Conservation (phyloP, 1,140 invertebrate species). For the Pseudomyrmex cubaensis region DNA sequence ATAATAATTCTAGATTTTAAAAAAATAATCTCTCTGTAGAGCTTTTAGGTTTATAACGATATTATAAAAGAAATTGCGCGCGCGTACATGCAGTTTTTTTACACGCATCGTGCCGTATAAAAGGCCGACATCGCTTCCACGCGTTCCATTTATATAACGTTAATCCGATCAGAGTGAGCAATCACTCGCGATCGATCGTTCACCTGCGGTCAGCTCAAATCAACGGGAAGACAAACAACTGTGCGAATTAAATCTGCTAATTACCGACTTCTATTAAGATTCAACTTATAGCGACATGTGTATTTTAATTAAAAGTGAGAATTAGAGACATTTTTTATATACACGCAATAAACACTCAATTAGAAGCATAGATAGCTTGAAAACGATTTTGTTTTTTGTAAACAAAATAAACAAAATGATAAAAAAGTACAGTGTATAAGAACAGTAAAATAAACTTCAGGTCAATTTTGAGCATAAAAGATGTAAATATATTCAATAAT, state of each 20-base stretch:
- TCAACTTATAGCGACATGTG: conserved; percentile 1
- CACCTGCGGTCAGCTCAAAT: not conserved
- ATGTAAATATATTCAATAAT: no score
- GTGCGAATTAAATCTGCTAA: not conserved
- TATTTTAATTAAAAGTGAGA: not conserved
- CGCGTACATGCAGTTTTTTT: conserved; percentile 7
- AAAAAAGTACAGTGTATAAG: no score
- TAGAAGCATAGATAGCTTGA: no score
- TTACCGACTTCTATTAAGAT: conserved; percentile 7
- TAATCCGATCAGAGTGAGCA: conserved; percentile 24
- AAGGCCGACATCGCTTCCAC: not conserved
- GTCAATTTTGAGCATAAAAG: no score
- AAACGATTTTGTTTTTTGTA: no score
- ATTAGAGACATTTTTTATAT: not conserved
- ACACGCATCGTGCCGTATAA: not conserved
- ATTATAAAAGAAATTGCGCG: not conserved
- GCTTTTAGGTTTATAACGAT: no score
- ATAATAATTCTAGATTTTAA: conserved; percentile 11
- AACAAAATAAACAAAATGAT: no score
- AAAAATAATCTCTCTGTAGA: not conserved
- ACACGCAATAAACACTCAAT: no score
- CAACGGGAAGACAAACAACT: conserved; percentile 15
- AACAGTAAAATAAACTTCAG: no score
- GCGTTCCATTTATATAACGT: conserved; percentile 45
- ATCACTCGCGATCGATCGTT: conserved; percentile 9